Conservation (phyloP, 2,888 invertebrate species). For the Ypsolopha scabrella region DNA sequence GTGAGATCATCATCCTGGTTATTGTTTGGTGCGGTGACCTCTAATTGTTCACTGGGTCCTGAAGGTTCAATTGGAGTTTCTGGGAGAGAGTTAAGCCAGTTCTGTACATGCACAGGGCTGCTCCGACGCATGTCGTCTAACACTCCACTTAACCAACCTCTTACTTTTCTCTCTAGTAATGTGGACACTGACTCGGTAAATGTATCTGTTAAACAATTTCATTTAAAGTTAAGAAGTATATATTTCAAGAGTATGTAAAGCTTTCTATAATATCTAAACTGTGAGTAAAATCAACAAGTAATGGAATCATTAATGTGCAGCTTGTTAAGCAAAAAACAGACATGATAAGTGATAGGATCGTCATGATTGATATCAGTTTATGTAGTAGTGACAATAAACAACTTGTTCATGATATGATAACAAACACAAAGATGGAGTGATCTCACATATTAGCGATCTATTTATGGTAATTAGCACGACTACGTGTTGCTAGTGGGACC, state of each 20-base stretch:
- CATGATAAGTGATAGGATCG: too few relatives aligned
- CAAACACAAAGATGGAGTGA: too few relatives aligned
- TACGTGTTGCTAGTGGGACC: constrained; percentile 27
- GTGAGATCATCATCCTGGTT: constrained; percentile 19
- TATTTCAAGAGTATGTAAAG: too few relatives aligned
- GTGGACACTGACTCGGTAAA: constrained; percentile 59
- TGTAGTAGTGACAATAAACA: background rate
- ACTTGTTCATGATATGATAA: background rate
- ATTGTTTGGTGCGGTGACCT: constrained; percentile 22
- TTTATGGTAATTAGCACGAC: background rate
- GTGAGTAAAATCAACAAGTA: too few relatives aligned
- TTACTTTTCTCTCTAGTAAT: constrained; percentile 56
- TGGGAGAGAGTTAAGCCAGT: constrained; percentile 81
- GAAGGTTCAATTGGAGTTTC: constrained; percentile 22
- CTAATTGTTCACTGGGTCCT: constrained; percentile 15
- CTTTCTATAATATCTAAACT: too few relatives aligned
- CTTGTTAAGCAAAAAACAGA: too few relatives aligned
- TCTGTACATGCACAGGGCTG: constrained; percentile 73
- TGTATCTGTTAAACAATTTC: constrained; percentile 36
- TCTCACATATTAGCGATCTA: too few relatives aligned
- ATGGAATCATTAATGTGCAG: too few relatives aligned
- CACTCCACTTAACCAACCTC: constrained; percentile 60
- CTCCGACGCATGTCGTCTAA: constrained; percentile 73
- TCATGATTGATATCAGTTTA: too few relatives aligned
- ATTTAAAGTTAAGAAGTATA: too few relatives aligned